Conservation (phyloP, 2,888 invertebrate genomes). For the Sarcophaga rosellei region DNA sequence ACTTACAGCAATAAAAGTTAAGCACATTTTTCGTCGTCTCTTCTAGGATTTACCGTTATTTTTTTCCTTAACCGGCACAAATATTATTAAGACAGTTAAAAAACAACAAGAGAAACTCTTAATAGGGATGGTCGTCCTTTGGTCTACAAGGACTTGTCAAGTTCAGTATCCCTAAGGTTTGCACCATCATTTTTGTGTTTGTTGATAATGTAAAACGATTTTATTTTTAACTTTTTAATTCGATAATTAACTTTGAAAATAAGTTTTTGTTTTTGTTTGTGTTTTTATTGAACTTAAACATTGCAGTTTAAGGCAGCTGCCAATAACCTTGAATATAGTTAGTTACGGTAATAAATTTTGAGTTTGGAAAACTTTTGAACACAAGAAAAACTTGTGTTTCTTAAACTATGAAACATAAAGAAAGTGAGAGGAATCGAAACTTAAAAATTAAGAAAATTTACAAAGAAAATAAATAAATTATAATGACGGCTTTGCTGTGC, state of each 20-base stretch:
- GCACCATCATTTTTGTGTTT: not conserved
- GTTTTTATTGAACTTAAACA: no score
- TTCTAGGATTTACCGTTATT: conserved; percentile 38
- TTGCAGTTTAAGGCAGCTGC: no score
- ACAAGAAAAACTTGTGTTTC: no score
- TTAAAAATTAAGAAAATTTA: no score
- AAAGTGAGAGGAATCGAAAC: no score
- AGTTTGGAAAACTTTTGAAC: no score
- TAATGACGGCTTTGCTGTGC: no score
- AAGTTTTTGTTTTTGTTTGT: not conserved
- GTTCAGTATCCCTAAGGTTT: not conserved
- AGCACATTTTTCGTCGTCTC: conserved; percentile 8
- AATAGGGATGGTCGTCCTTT: not conserved
- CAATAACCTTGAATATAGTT: no score
- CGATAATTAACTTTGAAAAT: not conserved
- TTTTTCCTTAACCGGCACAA: conserved; percentile 45
- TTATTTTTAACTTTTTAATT: not conserved
- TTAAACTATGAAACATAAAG: no score
- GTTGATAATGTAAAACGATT: not conserved
- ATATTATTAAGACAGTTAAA: conserved; percentile 47
- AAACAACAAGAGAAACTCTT: not conserved
- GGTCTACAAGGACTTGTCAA: not conserved
- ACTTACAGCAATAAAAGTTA: not conserved
- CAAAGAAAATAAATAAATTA: no score
- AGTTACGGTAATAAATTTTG: no score